phyloP scores from a whole-genome alignment of 2,113 vertebrate genomes.

The Xiphias gladius region DNA sequence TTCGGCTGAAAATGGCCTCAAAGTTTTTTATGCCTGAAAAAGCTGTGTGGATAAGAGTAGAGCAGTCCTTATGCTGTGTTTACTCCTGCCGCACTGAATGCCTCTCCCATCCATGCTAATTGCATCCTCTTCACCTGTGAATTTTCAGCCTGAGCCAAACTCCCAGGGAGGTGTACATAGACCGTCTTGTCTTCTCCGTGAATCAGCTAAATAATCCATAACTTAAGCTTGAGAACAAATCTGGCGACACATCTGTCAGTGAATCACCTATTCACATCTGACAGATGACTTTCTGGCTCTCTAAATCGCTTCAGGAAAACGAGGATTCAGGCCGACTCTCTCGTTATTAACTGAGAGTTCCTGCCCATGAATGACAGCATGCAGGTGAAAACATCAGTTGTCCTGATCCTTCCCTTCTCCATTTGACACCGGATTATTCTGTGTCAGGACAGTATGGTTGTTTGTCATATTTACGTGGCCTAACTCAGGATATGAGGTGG shows the following conservation, averaged over 20 bases:
- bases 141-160: conserved; percentile 29
- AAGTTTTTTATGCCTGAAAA: not conserved
- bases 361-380: conserved; percentile 43
- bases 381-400: conserved; percentile 44
- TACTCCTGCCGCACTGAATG: not conserved
- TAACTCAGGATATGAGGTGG: conserved; percentile 54
- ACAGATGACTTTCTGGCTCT: conserved; percentile 43
- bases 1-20: conserved; percentile 1
- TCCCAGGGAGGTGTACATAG: conserved; percentile 6
- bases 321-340: conserved; percentile 10
- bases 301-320: conserved; percentile 28
- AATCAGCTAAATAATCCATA: conserved; percentile 43
- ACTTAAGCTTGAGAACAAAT: conserved; percentile 26
- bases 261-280: conserved; percentile 51
- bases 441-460: conserved; percentile 42
- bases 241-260: conserved; percentile 44
- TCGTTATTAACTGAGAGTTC: conserved; percentile 11
- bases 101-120: conserved; percentile 18
- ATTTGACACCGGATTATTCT: conserved; percentile 42
- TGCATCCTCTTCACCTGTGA: conserved; percentile 43
- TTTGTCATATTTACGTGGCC: conserved; percentile 67
- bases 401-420: conserved; percentile 24
- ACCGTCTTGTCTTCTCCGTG: conserved; percentile 32
- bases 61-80: conserved; percentile 7
- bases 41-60: conserved; percentile 1